Conservation (phyloP, 1,140 invertebrate genomes). For the Drosophila funebris region DNA sequence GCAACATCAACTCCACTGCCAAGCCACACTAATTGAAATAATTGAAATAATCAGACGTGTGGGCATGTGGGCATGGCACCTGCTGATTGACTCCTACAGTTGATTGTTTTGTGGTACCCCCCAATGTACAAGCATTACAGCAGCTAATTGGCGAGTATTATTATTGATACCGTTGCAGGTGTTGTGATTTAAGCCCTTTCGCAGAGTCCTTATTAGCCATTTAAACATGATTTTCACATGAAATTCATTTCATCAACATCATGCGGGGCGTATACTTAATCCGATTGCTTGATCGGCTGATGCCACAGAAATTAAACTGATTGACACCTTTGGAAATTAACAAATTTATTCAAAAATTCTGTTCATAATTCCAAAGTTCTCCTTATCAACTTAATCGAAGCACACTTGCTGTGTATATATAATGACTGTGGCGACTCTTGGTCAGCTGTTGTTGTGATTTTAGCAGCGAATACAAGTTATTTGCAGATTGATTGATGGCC, state of each 20-base stretch:
- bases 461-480: background rate
- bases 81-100: conserved; percentile 10
- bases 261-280: conserved; percentile 22
- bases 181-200: no score
- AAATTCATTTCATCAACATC: background rate
- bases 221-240: background rate
- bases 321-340: background rate
- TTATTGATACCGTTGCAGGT: background rate
- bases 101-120: background rate
- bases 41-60: conserved; percentile 49
- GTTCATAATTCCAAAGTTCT: no score
- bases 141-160: background rate
- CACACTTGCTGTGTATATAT: no score
- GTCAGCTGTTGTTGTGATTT: background rate
- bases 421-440: no score
- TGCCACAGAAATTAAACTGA: background rate
- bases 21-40: conserved; percentile 55
- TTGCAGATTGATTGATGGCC: background rate
- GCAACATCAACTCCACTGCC: conserved; percentile 39
- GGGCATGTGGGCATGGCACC: conserved; percentile 11
- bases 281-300: background rate
- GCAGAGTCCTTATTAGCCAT: no score
- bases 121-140: background rate
- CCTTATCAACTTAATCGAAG: no score
- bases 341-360: no score